Evolutionary conservation across 2,797 vertebrate species (phyloP).

Genomic region (Cirrhinus mrigala): DNA sequence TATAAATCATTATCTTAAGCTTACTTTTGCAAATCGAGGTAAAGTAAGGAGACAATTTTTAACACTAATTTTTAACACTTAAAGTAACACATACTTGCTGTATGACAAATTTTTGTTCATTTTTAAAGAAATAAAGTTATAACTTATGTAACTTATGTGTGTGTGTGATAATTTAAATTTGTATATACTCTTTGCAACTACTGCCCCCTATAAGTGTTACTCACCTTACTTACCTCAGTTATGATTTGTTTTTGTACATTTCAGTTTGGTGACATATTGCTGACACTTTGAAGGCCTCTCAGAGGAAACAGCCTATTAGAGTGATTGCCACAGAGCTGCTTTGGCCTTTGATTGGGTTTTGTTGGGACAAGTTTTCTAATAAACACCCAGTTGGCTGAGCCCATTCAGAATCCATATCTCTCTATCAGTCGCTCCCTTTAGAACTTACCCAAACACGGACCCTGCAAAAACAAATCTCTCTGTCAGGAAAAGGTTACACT

Average conservation of each 20-base stretch:
- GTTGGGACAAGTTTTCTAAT: conserved; percentile 85
- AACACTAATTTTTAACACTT: no score
- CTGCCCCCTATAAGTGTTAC: not conserved
- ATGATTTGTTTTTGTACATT: conserved; percentile 26
- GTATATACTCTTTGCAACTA: not conserved
- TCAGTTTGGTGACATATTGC: conserved; percentile 59
- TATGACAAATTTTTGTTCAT: no score
- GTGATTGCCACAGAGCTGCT: conserved; percentile 68
- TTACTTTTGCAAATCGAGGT: not conserved
- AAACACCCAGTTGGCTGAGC: conserved; percentile 84
- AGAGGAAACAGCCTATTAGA: conserved; percentile 75
- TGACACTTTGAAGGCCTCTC: conserved; percentile 60
- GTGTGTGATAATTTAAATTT: no score
- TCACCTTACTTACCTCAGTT: not conserved
- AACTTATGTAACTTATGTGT: no score
- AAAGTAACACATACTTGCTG: no score
- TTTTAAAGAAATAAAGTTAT: no score
- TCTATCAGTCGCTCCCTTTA: conserved; percentile 80
- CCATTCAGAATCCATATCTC: conserved; percentile 81
- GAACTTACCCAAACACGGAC: conserved; percentile 83
- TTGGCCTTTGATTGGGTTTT: conserved; percentile 83
- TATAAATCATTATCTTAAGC: not conserved
- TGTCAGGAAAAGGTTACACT: conserved; percentile 81
- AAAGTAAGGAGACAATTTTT: no score
- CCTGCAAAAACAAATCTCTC: conserved; percentile 83